phyloP scores from a whole-genome alignment of 2,113 vertebrate species.

The Excalfactoria chinensis region DNA sequence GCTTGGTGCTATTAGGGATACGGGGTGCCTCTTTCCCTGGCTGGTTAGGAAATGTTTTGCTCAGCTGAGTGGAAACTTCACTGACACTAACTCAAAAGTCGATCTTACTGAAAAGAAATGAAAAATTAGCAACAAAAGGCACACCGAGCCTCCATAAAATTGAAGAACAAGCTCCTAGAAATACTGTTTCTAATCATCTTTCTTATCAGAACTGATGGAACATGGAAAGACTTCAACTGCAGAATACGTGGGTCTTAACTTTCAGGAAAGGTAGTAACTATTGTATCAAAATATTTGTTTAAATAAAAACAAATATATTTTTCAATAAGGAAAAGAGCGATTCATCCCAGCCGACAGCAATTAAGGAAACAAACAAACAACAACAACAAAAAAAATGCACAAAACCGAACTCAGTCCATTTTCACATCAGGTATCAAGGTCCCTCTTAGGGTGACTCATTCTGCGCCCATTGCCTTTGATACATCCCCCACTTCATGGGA shows the following conservation, averaged over 20 bases:
- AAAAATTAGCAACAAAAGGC: neutral
- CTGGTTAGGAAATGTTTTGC: neutral
- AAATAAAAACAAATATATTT: neutral
- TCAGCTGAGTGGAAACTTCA: neutral
- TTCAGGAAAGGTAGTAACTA: neutral
- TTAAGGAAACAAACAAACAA: neutral
- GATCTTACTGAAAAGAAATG: neutral
- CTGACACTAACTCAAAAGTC: neutral
- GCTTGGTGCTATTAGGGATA: neutral
- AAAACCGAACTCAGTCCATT: neutral
- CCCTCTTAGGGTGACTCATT: neutral
- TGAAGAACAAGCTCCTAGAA: neutral
- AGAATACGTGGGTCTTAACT: neutral
- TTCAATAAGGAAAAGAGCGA: neutral
- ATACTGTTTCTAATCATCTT: neutral
- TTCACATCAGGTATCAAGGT: neutral
- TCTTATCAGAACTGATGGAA: neutral
- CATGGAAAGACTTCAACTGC: neutral
- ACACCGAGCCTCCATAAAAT: neutral
- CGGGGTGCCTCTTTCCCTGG: neutral
- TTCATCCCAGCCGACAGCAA: neutral
- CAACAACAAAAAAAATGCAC: no score
- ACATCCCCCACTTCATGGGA: neutral
- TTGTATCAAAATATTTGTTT: neutral
- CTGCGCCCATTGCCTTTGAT: accelerated